These are phyloP conservation scores for Alloscopus bannaensis DNA, from an alignment of 2,888 invertebrate species.

Conservation along the genomic window DNA sequence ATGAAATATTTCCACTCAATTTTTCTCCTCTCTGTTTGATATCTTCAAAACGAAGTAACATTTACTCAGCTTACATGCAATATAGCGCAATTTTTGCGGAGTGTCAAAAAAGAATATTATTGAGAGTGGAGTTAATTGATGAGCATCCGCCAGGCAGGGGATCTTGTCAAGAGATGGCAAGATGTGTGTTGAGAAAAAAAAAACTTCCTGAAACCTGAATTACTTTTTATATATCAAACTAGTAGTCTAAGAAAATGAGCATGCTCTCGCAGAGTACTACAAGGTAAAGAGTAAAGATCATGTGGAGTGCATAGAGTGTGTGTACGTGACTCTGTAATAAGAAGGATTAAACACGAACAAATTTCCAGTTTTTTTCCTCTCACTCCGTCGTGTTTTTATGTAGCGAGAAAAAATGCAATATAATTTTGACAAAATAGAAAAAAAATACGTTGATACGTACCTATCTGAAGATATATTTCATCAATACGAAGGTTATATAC, in stretches of 20 bases:
- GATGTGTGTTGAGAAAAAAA: background rate
- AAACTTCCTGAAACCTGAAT: conserved; percentile 56
- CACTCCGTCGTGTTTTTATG: no score
- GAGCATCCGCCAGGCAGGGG: conserved; percentile 49
- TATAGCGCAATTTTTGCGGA: no score
- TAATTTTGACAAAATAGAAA: background rate
- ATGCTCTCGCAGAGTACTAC: no score
- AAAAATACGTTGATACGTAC: background rate
- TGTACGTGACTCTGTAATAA: conserved; percentile 18
- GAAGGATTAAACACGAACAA: conserved; percentile 28
- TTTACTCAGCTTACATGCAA: no score
- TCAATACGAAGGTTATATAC: background rate
- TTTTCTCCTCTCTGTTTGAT: conserved; percentile 9
- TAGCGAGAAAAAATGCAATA: background rate
- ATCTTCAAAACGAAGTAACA: no score
- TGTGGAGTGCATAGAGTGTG: no score
- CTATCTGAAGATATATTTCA: background rate
- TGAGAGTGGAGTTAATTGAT: conserved; percentile 40
- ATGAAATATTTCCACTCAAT: conserved; percentile 14
- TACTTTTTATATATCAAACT: conserved; percentile 10
- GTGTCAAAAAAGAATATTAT: background rate
- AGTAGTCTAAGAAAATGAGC: no score
- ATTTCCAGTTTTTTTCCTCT: conserved; percentile 41
- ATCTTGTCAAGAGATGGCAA: conserved; percentile 32
- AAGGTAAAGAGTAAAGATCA: no score